A percentile compares a stretch with the other conserved stretches of the same genome.
phyloP scores from a whole-genome alignment of 2,113 vertebrate species.

The Chlamydotis undulata region DNA sequence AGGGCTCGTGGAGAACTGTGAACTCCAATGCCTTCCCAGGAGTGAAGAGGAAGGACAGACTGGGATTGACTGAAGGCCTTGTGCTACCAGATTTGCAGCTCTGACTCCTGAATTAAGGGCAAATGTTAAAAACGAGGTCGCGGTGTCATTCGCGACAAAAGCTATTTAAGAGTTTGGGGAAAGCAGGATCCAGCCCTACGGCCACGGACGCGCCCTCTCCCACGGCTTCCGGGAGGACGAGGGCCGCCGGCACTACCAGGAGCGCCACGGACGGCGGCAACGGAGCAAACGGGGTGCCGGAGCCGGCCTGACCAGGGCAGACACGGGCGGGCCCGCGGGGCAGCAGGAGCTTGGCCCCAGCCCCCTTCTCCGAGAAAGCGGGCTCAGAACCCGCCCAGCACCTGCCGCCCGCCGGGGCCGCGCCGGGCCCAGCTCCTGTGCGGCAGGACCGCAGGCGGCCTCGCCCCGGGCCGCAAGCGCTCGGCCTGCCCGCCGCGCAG shows the following conservation, averaged over 20 bases:
- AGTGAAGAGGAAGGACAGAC: neutral
- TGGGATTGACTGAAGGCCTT: rapidly evolving
- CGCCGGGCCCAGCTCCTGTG: neutral
- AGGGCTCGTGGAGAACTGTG: neutral
- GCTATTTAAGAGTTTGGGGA: neutral
- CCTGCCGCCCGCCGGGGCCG: neutral
- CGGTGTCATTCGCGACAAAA: too few relatives aligned
- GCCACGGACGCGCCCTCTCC: neutral
- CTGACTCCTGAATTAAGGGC: neutral
- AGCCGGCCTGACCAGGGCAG: too few relatives aligned
- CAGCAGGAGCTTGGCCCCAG: too few relatives aligned
- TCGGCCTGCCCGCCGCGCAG: too few relatives aligned
- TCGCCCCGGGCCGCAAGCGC: too few relatives aligned
- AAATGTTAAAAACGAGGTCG: neutral
- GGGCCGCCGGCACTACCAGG: neutral
- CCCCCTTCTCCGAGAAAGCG: neutral
- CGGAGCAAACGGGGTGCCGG: neutral
- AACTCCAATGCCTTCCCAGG: too few relatives aligned
- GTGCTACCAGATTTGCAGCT: neutral
- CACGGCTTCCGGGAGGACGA: neutral
- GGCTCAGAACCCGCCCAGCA: neutral
- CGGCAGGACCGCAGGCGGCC: neutral
- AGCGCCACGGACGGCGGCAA: neutral
- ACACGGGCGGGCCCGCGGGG: too few relatives aligned
- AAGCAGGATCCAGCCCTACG: neutral